Evolutionary conservation across 2,113 vertebrate genomes (phyloP).

Genomic region (Rhodinocichla rosea): DNA sequence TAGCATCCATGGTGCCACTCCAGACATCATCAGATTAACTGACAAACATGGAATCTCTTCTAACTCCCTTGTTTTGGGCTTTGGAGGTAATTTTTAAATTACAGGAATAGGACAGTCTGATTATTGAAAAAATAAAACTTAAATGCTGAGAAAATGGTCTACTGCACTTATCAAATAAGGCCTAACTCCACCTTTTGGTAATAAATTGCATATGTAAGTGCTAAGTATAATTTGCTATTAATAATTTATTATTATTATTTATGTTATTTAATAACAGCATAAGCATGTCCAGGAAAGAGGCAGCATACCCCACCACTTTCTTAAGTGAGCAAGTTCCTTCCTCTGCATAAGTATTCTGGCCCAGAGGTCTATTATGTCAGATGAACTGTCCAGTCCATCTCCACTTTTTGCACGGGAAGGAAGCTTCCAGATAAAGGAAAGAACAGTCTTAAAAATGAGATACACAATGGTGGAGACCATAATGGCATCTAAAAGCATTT

Average conservation of each 20-base stretch:
- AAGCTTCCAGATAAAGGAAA: slow-evolving; percentile 42
- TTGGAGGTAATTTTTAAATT: not conserved
- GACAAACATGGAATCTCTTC: not conserved
- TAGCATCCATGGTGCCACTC: not conserved
- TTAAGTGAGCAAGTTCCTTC: slow-evolving; percentile 50
- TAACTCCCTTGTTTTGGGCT: not conserved
- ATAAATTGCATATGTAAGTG: slow-evolving; percentile 12
- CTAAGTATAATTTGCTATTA: slow-evolving; percentile 35
- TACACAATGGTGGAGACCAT: slow-evolving; percentile 16
- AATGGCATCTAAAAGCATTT: slow-evolving; percentile 62
- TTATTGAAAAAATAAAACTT: not conserved
- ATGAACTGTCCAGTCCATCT: not conserved
- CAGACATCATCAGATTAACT: not conserved
- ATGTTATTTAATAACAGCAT: slow-evolving; percentile 30
- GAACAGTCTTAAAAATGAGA: slow-evolving; percentile 14
- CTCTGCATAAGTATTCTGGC: slow-evolving; percentile 13
- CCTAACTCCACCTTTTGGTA: not conserved
- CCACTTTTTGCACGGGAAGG: not conserved
- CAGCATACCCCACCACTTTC: slow-evolving; percentile 6
- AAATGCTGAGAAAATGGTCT: not conserved
- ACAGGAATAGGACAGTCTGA: not conserved
- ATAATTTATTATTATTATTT: slow-evolving; percentile 52
- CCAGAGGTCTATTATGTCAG: slow-evolving; percentile 27
- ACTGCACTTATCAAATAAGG: not conserved
- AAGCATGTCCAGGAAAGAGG: slow-evolving; percentile 10